These are phyloP conservation scores for Heliconius hortense DNA, from an alignment of 2,888 invertebrate genomes.

Conservation along the genomic window DNA sequence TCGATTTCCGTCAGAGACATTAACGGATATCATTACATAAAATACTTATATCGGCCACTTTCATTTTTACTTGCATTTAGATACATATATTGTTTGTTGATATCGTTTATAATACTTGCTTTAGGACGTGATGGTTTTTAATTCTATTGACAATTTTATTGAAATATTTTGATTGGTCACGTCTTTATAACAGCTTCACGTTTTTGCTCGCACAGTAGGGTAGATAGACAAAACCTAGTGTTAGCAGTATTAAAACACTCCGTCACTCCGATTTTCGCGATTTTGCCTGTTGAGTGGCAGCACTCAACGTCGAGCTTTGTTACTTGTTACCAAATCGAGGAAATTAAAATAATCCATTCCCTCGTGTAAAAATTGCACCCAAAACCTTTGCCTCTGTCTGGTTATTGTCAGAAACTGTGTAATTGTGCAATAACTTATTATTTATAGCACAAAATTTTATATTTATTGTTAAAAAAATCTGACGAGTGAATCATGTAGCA, in stretches of 20 bases:
- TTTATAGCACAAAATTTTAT: not conserved
- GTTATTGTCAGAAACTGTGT: not conserved
- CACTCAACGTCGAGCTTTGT: not conserved
- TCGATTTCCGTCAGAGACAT: conserved; percentile 6
- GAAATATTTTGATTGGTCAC: not conserved
- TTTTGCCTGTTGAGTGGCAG: not conserved
- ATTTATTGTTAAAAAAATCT: conserved; percentile 33
- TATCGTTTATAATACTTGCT: not conserved
- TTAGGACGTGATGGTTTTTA: not conserved
- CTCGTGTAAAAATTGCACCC: not conserved
- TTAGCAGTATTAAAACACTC: too few relatives aligned
- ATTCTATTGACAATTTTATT: too few relatives aligned
- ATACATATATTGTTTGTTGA: not conserved
- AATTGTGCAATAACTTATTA: not conserved
- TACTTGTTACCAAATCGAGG: not conserved
- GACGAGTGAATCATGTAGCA: conserved; percentile 40
- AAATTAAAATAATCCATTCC: not conserved
- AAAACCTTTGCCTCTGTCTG: not conserved
- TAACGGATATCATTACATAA: conserved; percentile 42
- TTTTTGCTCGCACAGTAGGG: too few relatives aligned
- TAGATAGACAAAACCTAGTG: too few relatives aligned
- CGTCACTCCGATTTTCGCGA: too few relatives aligned
- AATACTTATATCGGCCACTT: conserved; percentile 44
- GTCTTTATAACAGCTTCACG: too few relatives aligned
- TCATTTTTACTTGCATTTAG: conserved; percentile 43